Evolutionary conservation across 2,797 vertebrate species (phyloP).

Genomic region (Nyctalus aviator): DNA sequence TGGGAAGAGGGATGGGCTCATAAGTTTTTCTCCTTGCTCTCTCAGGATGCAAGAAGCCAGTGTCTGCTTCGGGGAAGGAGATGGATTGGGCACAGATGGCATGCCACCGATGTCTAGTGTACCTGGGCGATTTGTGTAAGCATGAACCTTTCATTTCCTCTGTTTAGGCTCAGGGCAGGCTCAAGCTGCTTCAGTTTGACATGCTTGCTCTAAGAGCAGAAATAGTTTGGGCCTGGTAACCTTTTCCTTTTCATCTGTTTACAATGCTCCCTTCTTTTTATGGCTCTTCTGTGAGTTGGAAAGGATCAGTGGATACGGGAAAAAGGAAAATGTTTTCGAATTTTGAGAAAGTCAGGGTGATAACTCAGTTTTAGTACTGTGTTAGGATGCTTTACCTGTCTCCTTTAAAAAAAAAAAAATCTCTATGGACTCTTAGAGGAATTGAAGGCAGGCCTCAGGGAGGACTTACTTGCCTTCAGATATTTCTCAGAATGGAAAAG

Average conservation of each 20-base stretch:
- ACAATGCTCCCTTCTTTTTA: not conserved
- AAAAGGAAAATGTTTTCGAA: not conserved
- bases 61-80: constrained; percentile 96
- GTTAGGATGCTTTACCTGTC: constrained; percentile 28
- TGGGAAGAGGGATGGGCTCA: not conserved
- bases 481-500: constrained; percentile 5
- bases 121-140: constrained; percentile 98
- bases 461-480: not conserved
- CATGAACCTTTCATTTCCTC: constrained; percentile 10
- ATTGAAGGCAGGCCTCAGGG: not conserved
- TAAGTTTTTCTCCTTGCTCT: not conserved
- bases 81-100: constrained; percentile 99
- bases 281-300: not conserved
- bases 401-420: not conserved
- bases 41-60: constrained; percentile 95
- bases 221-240: not conserved
- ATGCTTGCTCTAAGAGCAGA: not conserved
- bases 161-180: not conserved
- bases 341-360: constrained; percentile 18
- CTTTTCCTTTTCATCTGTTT: not conserved
- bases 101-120: constrained; percentile 97
- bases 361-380: not conserved
- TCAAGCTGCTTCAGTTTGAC: not conserved
- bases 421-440: not conserved
- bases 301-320: not conserved